Evolutionary conservation across 2,797 vertebrate genomes (phyloP), one percentile per base, ranked within the genome.

Genomic region (Enteromius afrohamiltoni): DNA sequence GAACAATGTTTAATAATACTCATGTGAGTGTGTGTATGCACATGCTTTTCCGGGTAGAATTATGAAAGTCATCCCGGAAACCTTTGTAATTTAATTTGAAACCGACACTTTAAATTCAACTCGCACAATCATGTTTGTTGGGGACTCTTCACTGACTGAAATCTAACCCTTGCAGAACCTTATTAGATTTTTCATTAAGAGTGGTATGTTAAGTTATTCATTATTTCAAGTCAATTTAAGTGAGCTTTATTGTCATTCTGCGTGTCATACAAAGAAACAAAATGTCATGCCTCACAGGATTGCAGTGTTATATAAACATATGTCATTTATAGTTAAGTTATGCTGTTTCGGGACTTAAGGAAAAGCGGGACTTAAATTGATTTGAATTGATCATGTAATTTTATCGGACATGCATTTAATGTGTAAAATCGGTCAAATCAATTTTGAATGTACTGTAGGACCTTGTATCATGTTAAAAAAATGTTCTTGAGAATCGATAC

Each of bases 1-100:
- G 4, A 49, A 67, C 42, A 14, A 51, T 58, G 21, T 76, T 76
- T 42, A 65, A 47, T 79, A 79, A 67, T 19, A 49, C 19, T 49
- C 13, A 37, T 34, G 62, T 26, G 17, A 60, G 60, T 47, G 21
- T 47, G 58, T 79, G 45, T 65, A 42, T 78, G 60, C 42, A 1
- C 42, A 34, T 67, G 6, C 26, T 16, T 51, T 31, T n/a, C 9
- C 0, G 0, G 2, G 23, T 29, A 23, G 2, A 58, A 40, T 76
- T 55, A 75, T 75, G 6, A 64, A 67, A 23, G 6, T 37, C 34
- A 17, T n/a, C 55, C 62, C 6, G 0, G 40, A 76, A 40, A 40
- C 51, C 13, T 58, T 40, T 76, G 6, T n/a, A 37, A 23, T 55
- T 55, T 1, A 55, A 75, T 75, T 16, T 17, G 1, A 62, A 77